Percentiles rank a stretch among this genome's conserved stretches.
Evolutionary conservation across 2,113 vertebrate genomes (phyloP).

Genomic region (Phocoena phocoena): DNA sequence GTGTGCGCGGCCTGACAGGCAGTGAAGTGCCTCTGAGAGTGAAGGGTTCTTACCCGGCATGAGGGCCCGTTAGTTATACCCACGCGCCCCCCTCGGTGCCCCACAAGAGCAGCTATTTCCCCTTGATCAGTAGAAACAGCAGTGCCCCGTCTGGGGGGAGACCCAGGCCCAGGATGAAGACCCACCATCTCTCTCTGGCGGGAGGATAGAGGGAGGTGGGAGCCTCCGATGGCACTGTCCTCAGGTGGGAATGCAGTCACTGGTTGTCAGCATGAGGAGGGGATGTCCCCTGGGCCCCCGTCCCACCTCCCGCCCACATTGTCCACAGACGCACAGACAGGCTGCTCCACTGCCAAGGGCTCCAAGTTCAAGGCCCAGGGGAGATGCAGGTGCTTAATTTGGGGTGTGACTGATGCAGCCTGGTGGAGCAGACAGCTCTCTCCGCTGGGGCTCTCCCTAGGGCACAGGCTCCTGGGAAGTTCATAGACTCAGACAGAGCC

Average conservation of each 20-base stretch:
- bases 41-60: accelerated
- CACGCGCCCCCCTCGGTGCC: background rate
- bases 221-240: background rate
- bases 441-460: background rate
- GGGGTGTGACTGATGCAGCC: background rate
- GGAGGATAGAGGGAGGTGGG: background rate
- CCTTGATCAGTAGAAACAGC: background rate
- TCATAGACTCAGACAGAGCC: background rate
- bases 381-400: background rate
- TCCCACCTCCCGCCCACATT: accelerated
- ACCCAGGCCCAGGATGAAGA: background rate
- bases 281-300: accelerated
- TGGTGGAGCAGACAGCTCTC: background rate
- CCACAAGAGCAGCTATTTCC: background rate
- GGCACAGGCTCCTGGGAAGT: background rate
- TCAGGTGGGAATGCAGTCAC: background rate
- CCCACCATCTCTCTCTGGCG: background rate
- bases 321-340: background rate
- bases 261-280: background rate
- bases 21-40: background rate
- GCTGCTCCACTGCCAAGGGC: background rate
- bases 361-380: background rate
- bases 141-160: background rate
- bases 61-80: background rate
- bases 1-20: background rate